Base-by-base conservation (phyloP, 2,113 vertebrate genomes). In the Cnemophilus loriae region DNA sequence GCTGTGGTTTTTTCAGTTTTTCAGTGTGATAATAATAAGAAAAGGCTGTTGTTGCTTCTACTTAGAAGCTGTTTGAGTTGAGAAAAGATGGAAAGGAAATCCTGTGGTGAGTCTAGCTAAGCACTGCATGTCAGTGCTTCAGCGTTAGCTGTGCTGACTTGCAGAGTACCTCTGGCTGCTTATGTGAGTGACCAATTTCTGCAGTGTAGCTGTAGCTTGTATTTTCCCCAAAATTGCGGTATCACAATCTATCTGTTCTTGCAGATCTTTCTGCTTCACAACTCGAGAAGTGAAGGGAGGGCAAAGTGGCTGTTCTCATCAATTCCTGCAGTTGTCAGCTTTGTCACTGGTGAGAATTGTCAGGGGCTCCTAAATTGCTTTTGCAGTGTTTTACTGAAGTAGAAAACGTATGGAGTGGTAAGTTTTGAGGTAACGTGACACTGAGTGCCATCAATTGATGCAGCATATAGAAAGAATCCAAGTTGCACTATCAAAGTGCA, bases 101-200 rank as follows among this genome's bases (percentile, higher is more conserved):
- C 50, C 78, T 3, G 1, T 68, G n/a, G 30, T 71, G 17, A 28
- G 28, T 84, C 13, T 26, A n/a, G 41, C 57, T n/a, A 2, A 4
- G 9, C 60, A 16, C 37, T 56, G 27, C 10, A 1, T 68, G 52
- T 41, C 27, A 16, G 18, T 24, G 26, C 42, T 52, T 75, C 60
- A 26, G 56, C 35, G 33, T n/a, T 39, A 16, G 56, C 20, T 67
- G 4, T 0, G 0, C 22, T 67, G 74, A 20, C 32, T n/a, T 28
- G 56, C 46, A 68, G 32, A 57, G 32, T 17, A 24, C 11, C 22
- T 82, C 21, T 26, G 32, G 4, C 64, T 57, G 44, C 53, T 69
- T 11, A 3, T 21, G n/a, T 35, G 37, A 26, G 53, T 44, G 42
- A 17, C 60, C 0, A 0, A 13, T 57, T 56, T 69, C 35, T 26